Conservation (phyloP, 2,888 invertebrate species). For the Pyrocoelia pectoralis region DNA sequence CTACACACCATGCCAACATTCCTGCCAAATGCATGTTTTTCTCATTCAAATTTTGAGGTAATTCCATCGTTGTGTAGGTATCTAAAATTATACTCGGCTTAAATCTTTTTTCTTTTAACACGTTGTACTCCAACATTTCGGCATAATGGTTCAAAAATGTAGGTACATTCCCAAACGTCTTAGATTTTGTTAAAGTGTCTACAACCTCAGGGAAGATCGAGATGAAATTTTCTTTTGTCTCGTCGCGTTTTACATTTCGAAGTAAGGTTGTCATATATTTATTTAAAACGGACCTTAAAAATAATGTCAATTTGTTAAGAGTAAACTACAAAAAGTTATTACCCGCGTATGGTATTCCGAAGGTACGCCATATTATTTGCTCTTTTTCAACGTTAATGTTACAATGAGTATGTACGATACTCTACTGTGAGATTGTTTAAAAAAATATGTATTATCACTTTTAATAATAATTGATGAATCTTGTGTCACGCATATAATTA, state of each 20-base stretch:
- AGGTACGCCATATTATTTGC: no score
- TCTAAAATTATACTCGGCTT: neutral
- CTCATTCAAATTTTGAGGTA: neutral
- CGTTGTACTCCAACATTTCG: conserved; percentile 3
- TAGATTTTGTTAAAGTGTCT: neutral
- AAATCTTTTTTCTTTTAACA: conserved; percentile 1
- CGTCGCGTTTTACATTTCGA: neutral
- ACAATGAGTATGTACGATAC: no score
- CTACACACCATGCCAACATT: conserved; percentile 4
- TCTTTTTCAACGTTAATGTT: no score
- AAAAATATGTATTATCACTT: no score
- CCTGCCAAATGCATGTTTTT: neutral
- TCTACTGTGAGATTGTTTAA: no score
- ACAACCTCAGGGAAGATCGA: conserved; percentile 5
- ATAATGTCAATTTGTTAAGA: no score
- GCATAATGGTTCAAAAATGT: neutral
- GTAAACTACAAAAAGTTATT: no score
- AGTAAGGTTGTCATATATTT: neutral
- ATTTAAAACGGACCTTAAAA: neutral
- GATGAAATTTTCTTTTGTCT: neutral
- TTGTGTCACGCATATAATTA: no score
- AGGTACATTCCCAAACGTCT: neutral
- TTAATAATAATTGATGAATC: no score
- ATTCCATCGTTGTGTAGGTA: neutral
- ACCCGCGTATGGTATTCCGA: no score